Evolutionary conservation across 2,888 invertebrate genomes (phyloP).

Genomic region (Drosophila mayaguana): DNA sequence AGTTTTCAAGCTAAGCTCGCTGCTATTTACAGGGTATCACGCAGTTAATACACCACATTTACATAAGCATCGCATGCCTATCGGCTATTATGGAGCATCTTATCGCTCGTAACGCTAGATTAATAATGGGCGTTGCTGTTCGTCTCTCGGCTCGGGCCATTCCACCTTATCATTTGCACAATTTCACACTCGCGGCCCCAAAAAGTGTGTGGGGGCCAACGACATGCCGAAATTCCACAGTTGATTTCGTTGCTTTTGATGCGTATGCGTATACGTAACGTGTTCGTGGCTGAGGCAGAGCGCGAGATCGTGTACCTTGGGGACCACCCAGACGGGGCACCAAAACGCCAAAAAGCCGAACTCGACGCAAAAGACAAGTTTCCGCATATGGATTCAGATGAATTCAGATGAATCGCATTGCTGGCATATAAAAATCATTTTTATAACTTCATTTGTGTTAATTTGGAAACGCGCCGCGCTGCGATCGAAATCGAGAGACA

Average conservation of each 20-base stretch:
- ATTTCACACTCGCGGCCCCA: conserved; percentile 47
- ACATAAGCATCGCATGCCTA: neutral
- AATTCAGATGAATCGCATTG: conserved; percentile 41
- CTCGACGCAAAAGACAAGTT: conserved; percentile 68
- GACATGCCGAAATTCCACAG: conserved; percentile 21
- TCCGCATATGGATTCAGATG: conserved; percentile 67
- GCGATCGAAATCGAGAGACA: conserved; percentile 12
- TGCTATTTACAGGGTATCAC: neutral
- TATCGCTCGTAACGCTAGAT: conserved; percentile 1
- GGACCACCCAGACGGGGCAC: conserved; percentile 62
- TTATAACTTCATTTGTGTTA: conserved; percentile 82
- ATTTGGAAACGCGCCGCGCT: conserved; percentile 67
- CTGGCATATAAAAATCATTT: conserved; percentile 73
- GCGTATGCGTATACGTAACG: conserved; percentile 34
- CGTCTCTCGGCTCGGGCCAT: neutral
- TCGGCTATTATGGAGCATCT: neutral
- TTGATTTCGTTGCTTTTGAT: conserved; percentile 17
- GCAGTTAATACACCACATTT: neutral
- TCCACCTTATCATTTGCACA: conserved; percentile 31
- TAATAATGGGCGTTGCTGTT: conserved; percentile 5
- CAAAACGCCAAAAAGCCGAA: conserved; percentile 13
- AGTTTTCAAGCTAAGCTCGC: no score
- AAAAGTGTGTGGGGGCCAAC: conserved; percentile 21
- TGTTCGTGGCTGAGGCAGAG: neutral
- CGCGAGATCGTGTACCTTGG: conserved; percentile 7